Conservation (phyloP, 1,140 invertebrate genomes). For the Macrostomum lignano region DNA sequence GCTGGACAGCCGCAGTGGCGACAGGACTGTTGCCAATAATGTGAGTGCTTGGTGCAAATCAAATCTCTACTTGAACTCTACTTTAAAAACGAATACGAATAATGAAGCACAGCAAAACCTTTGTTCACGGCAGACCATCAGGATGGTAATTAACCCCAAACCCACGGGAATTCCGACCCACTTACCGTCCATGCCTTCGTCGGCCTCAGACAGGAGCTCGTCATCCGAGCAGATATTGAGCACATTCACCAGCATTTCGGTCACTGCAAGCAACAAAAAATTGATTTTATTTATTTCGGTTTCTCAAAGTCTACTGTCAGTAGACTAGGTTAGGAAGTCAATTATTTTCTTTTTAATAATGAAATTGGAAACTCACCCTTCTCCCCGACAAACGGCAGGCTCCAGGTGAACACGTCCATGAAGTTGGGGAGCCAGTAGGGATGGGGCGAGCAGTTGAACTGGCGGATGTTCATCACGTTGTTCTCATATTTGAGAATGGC, state of each 20-base stretch:
- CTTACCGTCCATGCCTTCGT: conserved; percentile 4
- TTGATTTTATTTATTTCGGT: background rate
- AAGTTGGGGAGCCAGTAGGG: conserved; percentile 99
- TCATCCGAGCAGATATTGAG: conserved; percentile 99
- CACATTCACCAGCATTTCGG: conserved; percentile 98
- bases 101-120: too few species aligned
- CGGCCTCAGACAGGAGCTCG: conserved; percentile 69
- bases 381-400: conserved; percentile 93
- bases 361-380: conserved; percentile 31
- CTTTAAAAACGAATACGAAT: too few species aligned
- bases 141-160: too few species aligned
- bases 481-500: conserved; percentile 99
- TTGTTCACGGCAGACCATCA: too few species aligned
- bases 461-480: conserved; percentile 99
- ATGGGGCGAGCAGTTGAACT: conserved; percentile 98
- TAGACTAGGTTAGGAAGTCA: background rate
- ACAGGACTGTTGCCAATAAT: too few species aligned
- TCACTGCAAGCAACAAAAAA: conserved; percentile 36
- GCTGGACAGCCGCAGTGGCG: too few species aligned
- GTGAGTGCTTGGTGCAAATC: too few species aligned
- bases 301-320: background rate
- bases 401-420: conserved; percentile 99
- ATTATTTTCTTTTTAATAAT: background rate
- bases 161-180: too few species aligned
- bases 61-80: too few species aligned